Evolutionary conservation across 2,888 invertebrate genomes (phyloP), one percentile per base, ranked within the genome.

Genomic region (Caenorhabditis auriculariae): DNA sequence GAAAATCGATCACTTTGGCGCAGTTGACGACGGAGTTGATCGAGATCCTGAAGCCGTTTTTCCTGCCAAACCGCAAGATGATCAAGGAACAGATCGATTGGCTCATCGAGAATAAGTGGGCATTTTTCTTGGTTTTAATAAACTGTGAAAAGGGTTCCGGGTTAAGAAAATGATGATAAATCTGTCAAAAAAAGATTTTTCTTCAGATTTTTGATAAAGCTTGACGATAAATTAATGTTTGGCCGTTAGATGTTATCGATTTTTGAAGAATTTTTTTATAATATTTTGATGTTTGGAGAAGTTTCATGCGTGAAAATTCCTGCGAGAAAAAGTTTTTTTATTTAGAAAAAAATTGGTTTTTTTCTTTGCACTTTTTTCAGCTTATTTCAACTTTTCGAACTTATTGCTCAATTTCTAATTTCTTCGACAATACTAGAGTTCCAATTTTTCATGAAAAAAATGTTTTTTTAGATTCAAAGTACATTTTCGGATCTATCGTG

Each of bases 61-160:
- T 98, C 87, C 86, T 96, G 81, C 98, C 98, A 26, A 93, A 93
- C 66, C 94, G 94, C 84, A 95, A 96, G 85, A 91, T 98, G 90
- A 96, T 99, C 77, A 98, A 99, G 84, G 96, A 98, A 84, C 96
- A 98, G 85, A 87, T 98, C 50, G 98, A 98, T 84, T 98, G 96
- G 96, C 88, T 99, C 42, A 96, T 98, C 69, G 96, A 99, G 85
- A 92, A 98, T 44, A 53, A 47, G 66, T 69, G 21, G 42, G 50
- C 29, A 12, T 39, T 32, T 35, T 7, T 32, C n/a, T n/a, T 32
- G n/a, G n/a, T 12, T 12, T 32, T 32, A n/a, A 32, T 12, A 32
- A 32, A n/a, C n/a, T 32, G 35, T n/a, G 35, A n/a, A n/a, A n/a
- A n/a, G n/a, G n/a, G n/a, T n/a, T n/a, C n/a, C n/a, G n/a, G n/a